phyloP scores from a whole-genome alignment of 2,888 invertebrate genomes.

The Melanchra persicariae region DNA sequence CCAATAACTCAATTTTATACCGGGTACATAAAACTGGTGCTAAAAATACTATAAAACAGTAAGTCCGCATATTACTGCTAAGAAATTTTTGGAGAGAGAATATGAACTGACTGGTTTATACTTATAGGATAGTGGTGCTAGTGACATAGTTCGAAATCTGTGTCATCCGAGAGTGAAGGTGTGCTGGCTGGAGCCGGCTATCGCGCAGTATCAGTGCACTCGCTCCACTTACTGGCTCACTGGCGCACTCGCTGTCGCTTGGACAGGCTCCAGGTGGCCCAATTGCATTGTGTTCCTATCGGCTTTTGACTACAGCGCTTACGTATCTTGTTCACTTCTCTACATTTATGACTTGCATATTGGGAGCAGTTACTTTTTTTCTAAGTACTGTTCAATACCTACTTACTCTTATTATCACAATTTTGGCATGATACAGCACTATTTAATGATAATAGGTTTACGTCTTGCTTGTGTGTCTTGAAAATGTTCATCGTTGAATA shows the following conservation, averaged over 20 bases:
- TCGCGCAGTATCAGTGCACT: conserved; percentile 14
- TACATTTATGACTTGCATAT: conserved; percentile 14
- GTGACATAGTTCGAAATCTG: not conserved
- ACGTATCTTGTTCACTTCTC: conserved; percentile 32
- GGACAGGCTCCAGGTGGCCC: conserved; percentile 61
- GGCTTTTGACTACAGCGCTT: conserved; percentile 31
- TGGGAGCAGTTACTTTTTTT: conserved; percentile 7
- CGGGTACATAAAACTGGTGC: not conserved
- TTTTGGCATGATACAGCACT: conserved; percentile 4
- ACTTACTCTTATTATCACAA: not conserved
- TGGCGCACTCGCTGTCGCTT: conserved; percentile 31
- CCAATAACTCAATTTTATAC: not conserved
- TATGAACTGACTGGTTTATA: not conserved
- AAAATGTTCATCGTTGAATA: not conserved
- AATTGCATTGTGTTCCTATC: conserved; percentile 49
- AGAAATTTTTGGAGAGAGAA: not conserved
- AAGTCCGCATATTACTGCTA: not conserved
- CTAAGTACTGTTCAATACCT: conserved; percentile 7
- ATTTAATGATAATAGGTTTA: not conserved
- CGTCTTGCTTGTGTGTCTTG: not conserved
- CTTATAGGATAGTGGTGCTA: not conserved
- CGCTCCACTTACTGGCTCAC: conserved; percentile 27
- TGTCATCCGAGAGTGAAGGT: conserved; percentile 33
- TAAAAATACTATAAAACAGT: not conserved
- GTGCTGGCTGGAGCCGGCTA: conserved; percentile 1